Percentiles rank a stretch among this genome's conserved stretches.
These are phyloP conservation scores for Frieseomelitta varia DNA, from an alignment of 1,140 invertebrate genomes.

Conservation along the genomic window DNA sequence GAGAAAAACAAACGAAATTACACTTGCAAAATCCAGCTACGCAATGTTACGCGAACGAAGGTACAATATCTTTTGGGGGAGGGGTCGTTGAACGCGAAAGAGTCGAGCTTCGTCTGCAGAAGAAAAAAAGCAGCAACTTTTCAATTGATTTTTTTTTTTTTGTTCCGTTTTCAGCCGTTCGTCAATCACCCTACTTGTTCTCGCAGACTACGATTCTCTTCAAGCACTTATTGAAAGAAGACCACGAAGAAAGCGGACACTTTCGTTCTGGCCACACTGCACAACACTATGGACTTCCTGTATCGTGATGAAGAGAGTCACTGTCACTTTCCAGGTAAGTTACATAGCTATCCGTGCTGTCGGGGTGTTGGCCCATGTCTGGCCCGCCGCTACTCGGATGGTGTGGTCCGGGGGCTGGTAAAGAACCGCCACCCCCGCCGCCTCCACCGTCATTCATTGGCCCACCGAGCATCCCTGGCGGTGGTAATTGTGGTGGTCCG, in stretches of 20 bases:
- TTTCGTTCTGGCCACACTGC: slow-evolving; percentile 54
- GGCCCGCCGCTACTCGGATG: slow-evolving; percentile 78
- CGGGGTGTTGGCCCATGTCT: slow-evolving; percentile 86
- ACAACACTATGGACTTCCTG: slow-evolving; percentile 84
- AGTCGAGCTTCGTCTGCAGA: background rate
- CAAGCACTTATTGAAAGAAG: slow-evolving; percentile 52
- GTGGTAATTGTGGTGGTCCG: slow-evolving; percentile 81
- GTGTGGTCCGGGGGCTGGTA: slow-evolving; percentile 84
- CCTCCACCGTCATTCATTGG: slow-evolving; percentile 75
- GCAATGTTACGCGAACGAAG: no score
- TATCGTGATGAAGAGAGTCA: slow-evolving; percentile 84
- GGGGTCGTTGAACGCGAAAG: background rate
- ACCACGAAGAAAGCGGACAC: slow-evolving; percentile 59
- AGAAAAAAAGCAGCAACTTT: background rate
- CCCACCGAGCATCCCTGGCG: slow-evolving; percentile 78
- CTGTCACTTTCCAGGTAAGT: slow-evolving; percentile 93
- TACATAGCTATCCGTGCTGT: slow-evolving; percentile 93
- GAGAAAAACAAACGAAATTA: no score
- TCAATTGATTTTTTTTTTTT: background rate
- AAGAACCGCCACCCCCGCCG: slow-evolving; percentile 71
- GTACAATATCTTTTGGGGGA: no score
- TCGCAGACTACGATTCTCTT: slow-evolving; percentile 45
- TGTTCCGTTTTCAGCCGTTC: background rate
- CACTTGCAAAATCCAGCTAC: no score
- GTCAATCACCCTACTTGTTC: slow-evolving; percentile 13